A percentile compares a stretch with the other conserved stretches of the same genome.
Evolutionary conservation across 2,113 vertebrate genomes (phyloP).

Genomic region (Eubucco bourcierii): DNA sequence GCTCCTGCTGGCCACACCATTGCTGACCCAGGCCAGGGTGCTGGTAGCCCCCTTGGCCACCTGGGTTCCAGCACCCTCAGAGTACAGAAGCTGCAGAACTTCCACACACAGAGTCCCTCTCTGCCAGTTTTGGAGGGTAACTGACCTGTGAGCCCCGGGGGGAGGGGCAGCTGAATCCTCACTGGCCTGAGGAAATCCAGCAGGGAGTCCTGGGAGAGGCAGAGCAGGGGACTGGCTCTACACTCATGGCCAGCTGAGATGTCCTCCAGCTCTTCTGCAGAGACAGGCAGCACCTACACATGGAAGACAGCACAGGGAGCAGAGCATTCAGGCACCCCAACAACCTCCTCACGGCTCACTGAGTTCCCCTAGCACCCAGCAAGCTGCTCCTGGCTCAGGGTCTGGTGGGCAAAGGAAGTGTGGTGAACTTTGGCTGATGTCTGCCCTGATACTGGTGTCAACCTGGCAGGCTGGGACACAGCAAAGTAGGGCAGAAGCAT

Average conservation of each 20-base stretch:
- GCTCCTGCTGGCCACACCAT: too few relatives aligned
- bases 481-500: background rate
- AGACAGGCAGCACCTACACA: constrained; percentile 83
- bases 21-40: too few relatives aligned
- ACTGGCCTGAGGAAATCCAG: constrained; percentile 86
- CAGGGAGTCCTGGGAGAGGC: constrained; percentile 83
- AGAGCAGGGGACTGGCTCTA: constrained; percentile 84
- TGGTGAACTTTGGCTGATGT: background rate
- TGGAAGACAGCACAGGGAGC: background rate
- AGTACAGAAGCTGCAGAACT: background rate
- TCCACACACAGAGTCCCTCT: background rate
- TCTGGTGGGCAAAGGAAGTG: background rate
- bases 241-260: constrained; percentile 75
- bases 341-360: background rate
- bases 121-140: background rate
- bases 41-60: too few relatives aligned
- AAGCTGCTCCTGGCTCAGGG: background rate
- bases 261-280: constrained; percentile 73
- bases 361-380: background rate
- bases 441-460: background rate
- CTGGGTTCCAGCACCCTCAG: too few relatives aligned
- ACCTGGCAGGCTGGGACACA: background rate
- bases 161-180: constrained; percentile 91
- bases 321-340: background rate
- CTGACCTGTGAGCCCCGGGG: constrained; percentile 86